Base-by-base conservation (phyloP, 1,140 invertebrate genomes). In the Berghia stephanieae region DNA sequence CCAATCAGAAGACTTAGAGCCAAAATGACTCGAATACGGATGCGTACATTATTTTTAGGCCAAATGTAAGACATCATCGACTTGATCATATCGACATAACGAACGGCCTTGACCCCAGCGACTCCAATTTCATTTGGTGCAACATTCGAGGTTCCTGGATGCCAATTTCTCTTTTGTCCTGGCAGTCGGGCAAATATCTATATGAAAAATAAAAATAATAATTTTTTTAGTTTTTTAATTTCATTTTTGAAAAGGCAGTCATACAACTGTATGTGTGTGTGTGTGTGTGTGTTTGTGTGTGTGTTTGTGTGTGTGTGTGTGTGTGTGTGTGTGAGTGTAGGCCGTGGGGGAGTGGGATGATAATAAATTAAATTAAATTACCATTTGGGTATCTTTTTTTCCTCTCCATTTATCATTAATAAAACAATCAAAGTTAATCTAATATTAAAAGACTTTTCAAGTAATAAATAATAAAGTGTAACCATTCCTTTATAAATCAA, bases 31-130 rank as follows among this genome's bases (percentile, higher is more conserved):
- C 97, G 92, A 67, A 93, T 92, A 82, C 93, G 92, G 75, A 98
- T 94, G 79, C 92, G 91, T 78, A 91, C 88, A 86, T 97, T 94
- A 88, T 96, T 94, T 93, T 96, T 94, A 40, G 98, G 98, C 98
- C 98, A 99, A 77, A 99, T 95, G 91, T 99, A 97, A 55, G 92
- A 91, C 81, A 96, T 87, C 95, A 99, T 97, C 63, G 93, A 93
- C 80, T 92, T 92, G 2, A 98, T 85, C 93, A 99, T 98, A 82
- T 98, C 93, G 80, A 89, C 87, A 27, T 93, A 92, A 2, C 93
- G 93, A 27, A 97, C 93, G n/a, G 84, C 71, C 55, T 89, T 81
- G 10, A 38, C 75, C 21, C 43, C 57, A 13, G 70, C 49, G 27
- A 76, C 38, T 3, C 75, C 63, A 44, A 84, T 42, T 27, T 80